phyloP scores from a whole-genome alignment of 2,113 vertebrate genomes.

The Chaetodon trifascialis region DNA sequence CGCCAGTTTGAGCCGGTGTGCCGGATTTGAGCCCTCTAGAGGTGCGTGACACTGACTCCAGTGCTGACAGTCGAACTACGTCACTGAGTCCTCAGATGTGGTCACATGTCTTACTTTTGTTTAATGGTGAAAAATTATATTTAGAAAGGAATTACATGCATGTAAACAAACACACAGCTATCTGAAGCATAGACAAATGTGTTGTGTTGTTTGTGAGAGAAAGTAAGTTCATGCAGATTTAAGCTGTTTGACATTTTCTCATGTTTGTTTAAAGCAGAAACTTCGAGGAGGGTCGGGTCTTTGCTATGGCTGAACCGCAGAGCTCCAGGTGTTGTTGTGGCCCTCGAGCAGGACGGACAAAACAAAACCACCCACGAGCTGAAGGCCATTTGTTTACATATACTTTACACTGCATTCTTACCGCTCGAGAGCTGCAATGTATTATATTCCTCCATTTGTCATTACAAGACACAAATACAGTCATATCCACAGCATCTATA shows the following conservation, averaged over 20 bases:
- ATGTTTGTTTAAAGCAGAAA: conserved; percentile 15
- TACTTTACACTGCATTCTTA: background rate
- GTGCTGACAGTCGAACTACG: background rate
- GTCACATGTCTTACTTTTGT: conserved; percentile 6
- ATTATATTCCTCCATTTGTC: background rate
- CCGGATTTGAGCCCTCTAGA: conserved; percentile 10
- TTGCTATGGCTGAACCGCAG: background rate
- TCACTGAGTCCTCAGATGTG: conserved; percentile 47
- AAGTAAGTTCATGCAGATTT: conserved; percentile 21
- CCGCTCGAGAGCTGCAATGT: background rate
- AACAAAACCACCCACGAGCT: conserved; percentile 19
- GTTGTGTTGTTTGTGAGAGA: conserved; percentile 31
- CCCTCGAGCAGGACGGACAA: background rate
- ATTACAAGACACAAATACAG: background rate
- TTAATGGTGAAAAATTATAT: conserved; percentile 11
- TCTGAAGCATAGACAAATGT: background rate
- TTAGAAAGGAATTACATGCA: conserved; percentile 18
- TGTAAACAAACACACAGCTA: conserved; percentile 23
- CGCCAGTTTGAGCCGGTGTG: background rate
- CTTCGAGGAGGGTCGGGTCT: background rate
- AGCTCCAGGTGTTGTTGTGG: conserved; percentile 40
- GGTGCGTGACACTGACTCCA: conserved; percentile 35
- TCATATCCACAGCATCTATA: background rate
- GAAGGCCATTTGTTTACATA: background rate
- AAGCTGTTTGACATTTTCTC: background rate